phyloP scores from a whole-genome alignment of 2,113 vertebrate genomes.

The Heterochromis multidens region DNA sequence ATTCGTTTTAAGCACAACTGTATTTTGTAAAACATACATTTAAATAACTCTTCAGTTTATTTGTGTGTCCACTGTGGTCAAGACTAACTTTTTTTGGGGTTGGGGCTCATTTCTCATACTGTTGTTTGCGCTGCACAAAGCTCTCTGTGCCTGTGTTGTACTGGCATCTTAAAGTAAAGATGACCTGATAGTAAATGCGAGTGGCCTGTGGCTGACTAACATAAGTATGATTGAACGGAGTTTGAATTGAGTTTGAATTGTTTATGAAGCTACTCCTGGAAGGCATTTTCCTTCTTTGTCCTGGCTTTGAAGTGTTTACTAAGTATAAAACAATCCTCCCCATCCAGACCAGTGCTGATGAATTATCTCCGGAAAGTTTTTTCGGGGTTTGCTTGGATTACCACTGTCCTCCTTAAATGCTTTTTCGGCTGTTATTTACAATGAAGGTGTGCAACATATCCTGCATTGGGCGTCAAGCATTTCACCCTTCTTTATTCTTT shows the following conservation, averaged over 20 bases:
- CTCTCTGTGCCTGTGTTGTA: neutral
- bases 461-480: neutral
- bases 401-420: slow-evolving; percentile 52
- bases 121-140: neutral
- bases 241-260: slow-evolving; percentile 17
- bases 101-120: neutral
- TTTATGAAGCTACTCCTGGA: neutral
- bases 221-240: slow-evolving; percentile 27
- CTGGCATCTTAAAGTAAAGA: neutral
- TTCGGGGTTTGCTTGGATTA: slow-evolving; percentile 54
- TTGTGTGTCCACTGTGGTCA: neutral
- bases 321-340: slow-evolving; percentile 8
- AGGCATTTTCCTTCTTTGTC: neutral
- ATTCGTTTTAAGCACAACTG: neutral
- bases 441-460: neutral
- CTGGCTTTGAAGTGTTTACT: neutral
- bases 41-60: neutral
- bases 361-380: slow-evolving; percentile 31
- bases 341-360: slow-evolving; percentile 22
- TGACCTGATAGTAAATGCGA: neutral
- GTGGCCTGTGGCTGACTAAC: slow-evolving; percentile 8
- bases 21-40: neutral
- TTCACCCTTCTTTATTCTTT: neutral
- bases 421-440: slow-evolving; percentile 42
- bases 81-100: neutral